Evolutionary conservation across 2,113 vertebrate species (phyloP).

Genomic region (Chaetodon auriga): DNA sequence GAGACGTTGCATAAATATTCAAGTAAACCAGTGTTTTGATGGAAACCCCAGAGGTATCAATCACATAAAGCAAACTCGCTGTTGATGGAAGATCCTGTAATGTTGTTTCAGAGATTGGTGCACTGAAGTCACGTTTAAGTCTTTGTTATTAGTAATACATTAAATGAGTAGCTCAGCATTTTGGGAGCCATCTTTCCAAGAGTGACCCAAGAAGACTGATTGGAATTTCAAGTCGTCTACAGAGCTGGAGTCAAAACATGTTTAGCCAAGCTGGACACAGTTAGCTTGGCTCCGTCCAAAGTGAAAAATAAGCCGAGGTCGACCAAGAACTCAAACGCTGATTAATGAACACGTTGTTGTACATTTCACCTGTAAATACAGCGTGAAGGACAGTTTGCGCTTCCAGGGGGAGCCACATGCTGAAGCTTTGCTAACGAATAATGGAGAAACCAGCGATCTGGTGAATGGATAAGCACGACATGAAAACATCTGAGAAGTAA

Average conservation of each 20-base stretch:
- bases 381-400: slow-evolving; percentile 1
- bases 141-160: slow-evolving; percentile 20
- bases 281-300: slow-evolving; percentile 7
- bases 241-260: slow-evolving; percentile 19
- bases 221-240: slow-evolving; percentile 7
- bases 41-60: slow-evolving; percentile 59
- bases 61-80: slow-evolving; percentile 51
- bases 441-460: background rate
- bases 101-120: slow-evolving; percentile 26
- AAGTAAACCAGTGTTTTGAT: slow-evolving; percentile 57
- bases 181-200: slow-evolving; percentile 8
- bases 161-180: slow-evolving; percentile 17
- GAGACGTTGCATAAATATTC: slow-evolving; percentile 48
- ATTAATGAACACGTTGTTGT: slow-evolving; percentile 1
- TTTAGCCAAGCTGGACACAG: slow-evolving; percentile 22
- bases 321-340: background rate
- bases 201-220: slow-evolving; percentile 24
- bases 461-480: background rate
- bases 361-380: slow-evolving; percentile 14
- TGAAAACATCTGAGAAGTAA: background rate
- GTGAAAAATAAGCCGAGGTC: background rate
- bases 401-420: background rate
- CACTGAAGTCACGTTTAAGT: slow-evolving; percentile 38
- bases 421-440: background rate
- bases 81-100: slow-evolving; percentile 48